phyloP scores from a whole-genome alignment of 2,113 vertebrate genomes.

The Hemiprocne comata region DNA sequence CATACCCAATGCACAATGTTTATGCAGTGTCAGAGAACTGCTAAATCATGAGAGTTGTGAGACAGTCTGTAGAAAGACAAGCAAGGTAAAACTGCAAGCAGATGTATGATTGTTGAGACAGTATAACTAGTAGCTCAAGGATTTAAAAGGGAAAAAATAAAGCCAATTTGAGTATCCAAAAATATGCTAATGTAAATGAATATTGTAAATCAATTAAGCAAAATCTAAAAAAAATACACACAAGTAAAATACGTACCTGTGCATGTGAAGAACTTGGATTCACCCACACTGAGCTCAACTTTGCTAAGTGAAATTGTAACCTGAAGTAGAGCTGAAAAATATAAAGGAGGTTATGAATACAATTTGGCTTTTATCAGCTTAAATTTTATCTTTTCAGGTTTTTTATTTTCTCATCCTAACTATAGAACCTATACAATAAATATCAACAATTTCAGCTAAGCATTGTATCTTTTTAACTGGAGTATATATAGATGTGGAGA shows the following conservation, averaged over 20 bases:
- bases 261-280: constrained; percentile 99
- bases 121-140: background rate
- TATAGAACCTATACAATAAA: background rate
- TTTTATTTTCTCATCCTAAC: background rate
- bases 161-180: background rate
- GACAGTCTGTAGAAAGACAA: background rate
- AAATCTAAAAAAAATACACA: background rate
- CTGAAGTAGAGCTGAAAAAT: constrained; percentile 90
- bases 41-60: background rate
- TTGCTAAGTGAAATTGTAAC: constrained; percentile 97
- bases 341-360: background rate
- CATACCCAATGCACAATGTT: background rate
- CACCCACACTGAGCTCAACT: constrained; percentile 96
- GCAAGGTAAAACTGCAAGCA: background rate
- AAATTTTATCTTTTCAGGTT: background rate
- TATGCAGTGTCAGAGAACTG: background rate
- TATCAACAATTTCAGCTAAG: background rate
- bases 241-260: constrained; percentile 83
- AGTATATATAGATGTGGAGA: background rate
- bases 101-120: background rate
- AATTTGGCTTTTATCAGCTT: background rate
- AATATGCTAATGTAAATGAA: background rate
- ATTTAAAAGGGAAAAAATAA: background rate
- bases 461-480: background rate
- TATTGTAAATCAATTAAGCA: background rate